Evolutionary conservation across 2,888 invertebrate genomes (phyloP).

Genomic region (Tetramorium bicarinatum): DNA sequence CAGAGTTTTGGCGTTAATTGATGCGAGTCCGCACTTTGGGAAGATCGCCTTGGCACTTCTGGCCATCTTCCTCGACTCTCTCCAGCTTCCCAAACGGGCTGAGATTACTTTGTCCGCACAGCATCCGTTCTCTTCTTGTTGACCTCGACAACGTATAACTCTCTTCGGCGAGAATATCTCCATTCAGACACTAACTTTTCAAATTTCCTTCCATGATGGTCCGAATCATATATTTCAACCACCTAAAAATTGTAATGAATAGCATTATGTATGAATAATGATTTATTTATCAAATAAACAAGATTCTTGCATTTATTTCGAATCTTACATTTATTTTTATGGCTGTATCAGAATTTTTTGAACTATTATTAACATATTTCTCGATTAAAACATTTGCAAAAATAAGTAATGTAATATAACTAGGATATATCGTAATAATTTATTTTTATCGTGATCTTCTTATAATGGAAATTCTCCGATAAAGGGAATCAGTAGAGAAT

Average conservation of each 20-base stretch:
- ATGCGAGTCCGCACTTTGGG: slow-evolving; percentile 80
- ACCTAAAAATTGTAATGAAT: slow-evolving; percentile 29
- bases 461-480: slow-evolving; percentile 30
- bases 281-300: not conserved
- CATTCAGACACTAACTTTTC: slow-evolving; percentile 35
- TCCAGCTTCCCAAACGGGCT: slow-evolving; percentile 69
- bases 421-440: not conserved
- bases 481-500: slow-evolving; percentile 11
- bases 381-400: not conserved
- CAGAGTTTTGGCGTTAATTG: slow-evolving; percentile 83
- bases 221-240: slow-evolving; percentile 2
- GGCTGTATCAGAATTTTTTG: not conserved
- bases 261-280: not conserved
- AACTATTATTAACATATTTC: not conserved
- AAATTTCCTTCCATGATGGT: slow-evolving; percentile 15
- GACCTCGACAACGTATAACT: slow-evolving; percentile 45
- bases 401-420: not conserved
- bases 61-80: slow-evolving; percentile 65
- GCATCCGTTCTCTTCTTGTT: slow-evolving; percentile 52
- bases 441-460: not conserved
- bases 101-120: slow-evolving; percentile 77
- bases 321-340: not conserved
- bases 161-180: slow-evolving; percentile 27
- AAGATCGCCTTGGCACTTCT: slow-evolving; percentile 74
- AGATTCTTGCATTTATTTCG: not conserved